Percentiles rank a stretch among this genome's conserved stretches.
Evolutionary conservation across 2,888 invertebrate species (phyloP).

Genomic region (Ernsta delagoae): DNA sequence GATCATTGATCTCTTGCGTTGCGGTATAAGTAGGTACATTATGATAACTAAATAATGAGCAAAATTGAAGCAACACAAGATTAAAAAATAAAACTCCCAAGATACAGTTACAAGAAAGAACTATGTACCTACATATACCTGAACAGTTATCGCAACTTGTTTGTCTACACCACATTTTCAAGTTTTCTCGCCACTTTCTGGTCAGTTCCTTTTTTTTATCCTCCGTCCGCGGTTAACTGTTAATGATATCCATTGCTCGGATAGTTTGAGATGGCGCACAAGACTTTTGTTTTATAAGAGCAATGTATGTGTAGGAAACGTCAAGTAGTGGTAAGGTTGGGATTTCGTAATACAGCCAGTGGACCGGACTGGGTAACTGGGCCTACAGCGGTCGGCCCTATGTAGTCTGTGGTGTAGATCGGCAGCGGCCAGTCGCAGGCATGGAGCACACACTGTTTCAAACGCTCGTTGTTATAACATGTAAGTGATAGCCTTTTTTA

Average conservation of each 20-base stretch:
- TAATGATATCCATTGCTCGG: slow-evolving; percentile 10
- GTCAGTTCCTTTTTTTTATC: neutral
- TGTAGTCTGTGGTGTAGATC: slow-evolving; percentile 46
- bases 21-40: too few relatives aligned
- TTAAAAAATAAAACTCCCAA: too few relatives aligned
- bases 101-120: too few relatives aligned
- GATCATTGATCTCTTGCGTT: too few relatives aligned
- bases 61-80: too few relatives aligned
- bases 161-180: slow-evolving; percentile 7
- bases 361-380: neutral
- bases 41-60: too few relatives aligned
- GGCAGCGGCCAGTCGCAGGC: slow-evolving; percentile 51
- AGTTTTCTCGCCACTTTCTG: slow-evolving; percentile 16
- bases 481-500: slow-evolving; percentile 57
- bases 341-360: slow-evolving; percentile 22
- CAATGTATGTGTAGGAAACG: slow-evolving; percentile 21
- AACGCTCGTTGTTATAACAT: slow-evolving; percentile 71
- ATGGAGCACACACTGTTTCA: slow-evolving; percentile 60
- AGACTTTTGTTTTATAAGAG: neutral
- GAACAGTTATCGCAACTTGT: slow-evolving; percentile 23
- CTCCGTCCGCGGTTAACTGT: neutral
- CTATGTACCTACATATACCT: too few relatives aligned
- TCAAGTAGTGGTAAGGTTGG: slow-evolving; percentile 14
- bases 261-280: neutral
- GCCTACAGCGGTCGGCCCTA: too few relatives aligned